Evolutionary conservation across 2,113 vertebrate genomes (phyloP).

Genomic region (Ceratotherium simum): DNA sequence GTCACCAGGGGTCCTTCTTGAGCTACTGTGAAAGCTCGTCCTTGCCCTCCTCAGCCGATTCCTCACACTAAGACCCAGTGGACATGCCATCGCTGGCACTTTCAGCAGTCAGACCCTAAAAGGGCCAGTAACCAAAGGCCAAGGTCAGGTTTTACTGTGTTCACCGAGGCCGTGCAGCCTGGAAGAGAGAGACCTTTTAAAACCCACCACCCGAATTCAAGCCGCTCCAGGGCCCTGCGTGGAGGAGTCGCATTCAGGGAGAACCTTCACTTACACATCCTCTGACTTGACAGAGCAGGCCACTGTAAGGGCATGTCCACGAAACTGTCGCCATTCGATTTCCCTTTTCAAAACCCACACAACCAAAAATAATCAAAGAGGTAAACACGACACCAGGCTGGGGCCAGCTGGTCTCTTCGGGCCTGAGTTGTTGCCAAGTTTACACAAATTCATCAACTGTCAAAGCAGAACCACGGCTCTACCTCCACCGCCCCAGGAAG

Average conservation of each 20-base stretch:
- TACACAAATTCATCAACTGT: background rate
- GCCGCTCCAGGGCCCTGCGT: background rate
- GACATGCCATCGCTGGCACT: fast-evolving
- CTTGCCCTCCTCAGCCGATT: background rate
- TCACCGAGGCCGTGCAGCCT: background rate
- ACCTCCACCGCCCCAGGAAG: background rate
- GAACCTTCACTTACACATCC: background rate
- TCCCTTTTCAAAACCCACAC: constrained; percentile 41
- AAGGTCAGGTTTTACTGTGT: background rate
- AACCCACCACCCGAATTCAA: constrained; percentile 25
- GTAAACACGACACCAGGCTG: background rate
- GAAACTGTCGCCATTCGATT: background rate
- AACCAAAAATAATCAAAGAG: constrained; percentile 14
- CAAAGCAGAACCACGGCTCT: background rate
- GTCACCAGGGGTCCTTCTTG: constrained; percentile 58
- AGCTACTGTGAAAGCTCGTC: background rate
- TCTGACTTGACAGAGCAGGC: background rate
- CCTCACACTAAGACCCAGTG: fast-evolving
- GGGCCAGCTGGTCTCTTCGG: background rate
- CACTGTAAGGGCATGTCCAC: background rate
- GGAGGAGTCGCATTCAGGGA: background rate
- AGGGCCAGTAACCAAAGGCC: background rate
- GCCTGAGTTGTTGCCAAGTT: background rate
- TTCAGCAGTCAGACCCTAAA: background rate
- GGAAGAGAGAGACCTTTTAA: background rate